Evolutionary conservation across 2,113 vertebrate genomes (phyloP), one percentile per base, ranked within the genome.

Genomic region (Hemichromis elongatus): DNA sequence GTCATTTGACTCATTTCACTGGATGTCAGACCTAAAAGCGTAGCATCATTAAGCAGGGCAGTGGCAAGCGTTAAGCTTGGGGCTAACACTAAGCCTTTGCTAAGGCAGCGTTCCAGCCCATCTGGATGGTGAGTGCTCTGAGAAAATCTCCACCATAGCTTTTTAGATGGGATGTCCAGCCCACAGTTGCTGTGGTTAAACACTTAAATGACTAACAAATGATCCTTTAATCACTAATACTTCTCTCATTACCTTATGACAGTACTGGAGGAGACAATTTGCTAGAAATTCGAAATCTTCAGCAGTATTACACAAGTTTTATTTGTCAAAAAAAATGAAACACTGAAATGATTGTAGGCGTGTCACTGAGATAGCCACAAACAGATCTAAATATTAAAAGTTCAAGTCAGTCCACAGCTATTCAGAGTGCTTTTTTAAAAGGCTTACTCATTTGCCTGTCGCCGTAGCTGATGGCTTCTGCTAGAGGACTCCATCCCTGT

Each of bases 381-480:
- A 77, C 14, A 52, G 33, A 28, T 42, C 7, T 35, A 73, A 53
- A 47, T 33, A 30, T 70, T 24, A 81, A 87, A 37, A 14, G 19
- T 9, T 77, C 3, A 3, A 19, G n/a, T 30, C 21, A 45, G 37
- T 13, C 11, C 4, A 28, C 37, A 28, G 77, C 24, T 73, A 24
- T 21, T 73, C 7, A 55, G 19, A 79, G 37, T 37, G 30, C 24
- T 5, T 33, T 7, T 82, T 10, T n/a, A n/a, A 19, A 91, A 73
- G 16, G 40, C 98, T 97, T 97, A 99, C 99, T 99, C 98, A 99
- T 99, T 93, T 99, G 98, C 90, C 99, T 96, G 94, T 99, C 98
- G 89, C 99, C 99, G 47, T 98, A 99, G 96, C 99, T 99, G 97
- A 99, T 99, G 95, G 99, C 99, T 96, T 99, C 99, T 16, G 99